These are phyloP conservation scores for Tachysurus fulvidraco DNA, from an alignment of 2,113 vertebrate species.

Conservation along the genomic window DNA sequence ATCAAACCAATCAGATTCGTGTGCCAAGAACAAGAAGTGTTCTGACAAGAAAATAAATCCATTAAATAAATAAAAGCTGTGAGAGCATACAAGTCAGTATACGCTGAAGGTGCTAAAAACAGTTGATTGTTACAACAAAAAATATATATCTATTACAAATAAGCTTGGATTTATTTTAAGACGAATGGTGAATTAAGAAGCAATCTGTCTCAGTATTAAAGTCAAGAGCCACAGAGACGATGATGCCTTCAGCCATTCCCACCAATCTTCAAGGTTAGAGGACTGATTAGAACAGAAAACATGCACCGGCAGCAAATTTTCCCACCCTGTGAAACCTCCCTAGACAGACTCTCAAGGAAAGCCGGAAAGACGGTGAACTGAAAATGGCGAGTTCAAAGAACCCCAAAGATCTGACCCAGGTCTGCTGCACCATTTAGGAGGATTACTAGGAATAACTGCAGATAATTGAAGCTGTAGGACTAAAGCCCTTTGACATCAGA, in stretches of 20 bases:
- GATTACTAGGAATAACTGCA: neutral
- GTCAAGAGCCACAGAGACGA: conserved; percentile 20
- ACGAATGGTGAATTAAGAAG: neutral
- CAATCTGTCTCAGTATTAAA: conserved; percentile 4
- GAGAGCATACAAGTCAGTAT: neutral
- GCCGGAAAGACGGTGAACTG: neutral
- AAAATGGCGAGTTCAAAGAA: neutral
- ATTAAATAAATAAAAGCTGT: neutral
- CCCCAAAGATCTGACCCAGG: neutral
- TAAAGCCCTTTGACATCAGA: neutral
- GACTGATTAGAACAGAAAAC: conserved; percentile 47
- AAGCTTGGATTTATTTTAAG: neutral
- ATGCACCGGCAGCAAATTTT: conserved; percentile 43
- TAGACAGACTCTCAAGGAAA: conserved; percentile 29
- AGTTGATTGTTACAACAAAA: neutral
- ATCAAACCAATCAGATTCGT: neutral
- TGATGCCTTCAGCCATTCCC: conserved; percentile 41
- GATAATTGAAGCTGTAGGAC: neutral
- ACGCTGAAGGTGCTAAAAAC: neutral
- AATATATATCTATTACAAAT: neutral
- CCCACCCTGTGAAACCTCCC: conserved; percentile 45
- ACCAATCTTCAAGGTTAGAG: conserved; percentile 47
- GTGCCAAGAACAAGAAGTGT: neutral
- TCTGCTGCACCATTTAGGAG: neutral
- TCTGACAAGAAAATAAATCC: neutral